A percentile compares a stretch with the other conserved stretches of the same genome.
phyloP scores from a whole-genome alignment of 2,888 invertebrate genomes.

The Cynaeus angustus region DNA sequence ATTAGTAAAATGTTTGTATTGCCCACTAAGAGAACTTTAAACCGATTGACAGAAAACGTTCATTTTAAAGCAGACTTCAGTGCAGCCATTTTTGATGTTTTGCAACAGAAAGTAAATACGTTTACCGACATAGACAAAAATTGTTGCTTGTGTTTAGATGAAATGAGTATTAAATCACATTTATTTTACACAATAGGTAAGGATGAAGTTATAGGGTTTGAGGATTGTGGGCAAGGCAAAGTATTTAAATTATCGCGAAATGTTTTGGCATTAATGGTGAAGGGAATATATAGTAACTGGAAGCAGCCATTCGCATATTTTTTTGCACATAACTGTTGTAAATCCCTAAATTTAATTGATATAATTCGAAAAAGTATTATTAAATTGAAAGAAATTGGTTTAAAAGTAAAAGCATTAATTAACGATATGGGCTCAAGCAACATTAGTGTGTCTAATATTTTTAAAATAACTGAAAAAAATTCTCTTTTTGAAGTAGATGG shows the following conservation, averaged over 20 bases:
- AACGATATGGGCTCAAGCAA: neutral
- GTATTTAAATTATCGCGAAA: slow-evolving; percentile 43
- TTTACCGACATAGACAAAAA: slow-evolving; percentile 48
- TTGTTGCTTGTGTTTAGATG: slow-evolving; percentile 50
- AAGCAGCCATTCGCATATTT: slow-evolving; percentile 52
- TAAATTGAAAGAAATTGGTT: neutral
- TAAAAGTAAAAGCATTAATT: neutral
- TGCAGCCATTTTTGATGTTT: neutral
- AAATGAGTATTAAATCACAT: slow-evolving; percentile 51
- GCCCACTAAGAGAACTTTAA: slow-evolving; percentile 38
- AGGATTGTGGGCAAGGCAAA: slow-evolving; percentile 31
- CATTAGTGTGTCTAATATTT: neutral
- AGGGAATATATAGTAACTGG: slow-evolving; percentile 50
- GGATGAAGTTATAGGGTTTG: slow-evolving; percentile 51
- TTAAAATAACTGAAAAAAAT: neutral
- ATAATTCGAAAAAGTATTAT: neutral
- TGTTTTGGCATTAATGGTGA: slow-evolving; percentile 49
- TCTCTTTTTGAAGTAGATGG: slow-evolving; percentile 48
- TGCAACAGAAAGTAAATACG: neutral
- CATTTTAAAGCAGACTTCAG: neutral
- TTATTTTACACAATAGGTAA: slow-evolving; percentile 46
- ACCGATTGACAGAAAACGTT: neutral
- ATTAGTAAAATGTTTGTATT: slow-evolving; percentile 46
- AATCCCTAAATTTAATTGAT: slow-evolving; percentile 26
- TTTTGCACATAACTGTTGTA: slow-evolving; percentile 35